phyloP scores from a whole-genome alignment of 1,140 invertebrate species.

The Cydia strobilella region DNA sequence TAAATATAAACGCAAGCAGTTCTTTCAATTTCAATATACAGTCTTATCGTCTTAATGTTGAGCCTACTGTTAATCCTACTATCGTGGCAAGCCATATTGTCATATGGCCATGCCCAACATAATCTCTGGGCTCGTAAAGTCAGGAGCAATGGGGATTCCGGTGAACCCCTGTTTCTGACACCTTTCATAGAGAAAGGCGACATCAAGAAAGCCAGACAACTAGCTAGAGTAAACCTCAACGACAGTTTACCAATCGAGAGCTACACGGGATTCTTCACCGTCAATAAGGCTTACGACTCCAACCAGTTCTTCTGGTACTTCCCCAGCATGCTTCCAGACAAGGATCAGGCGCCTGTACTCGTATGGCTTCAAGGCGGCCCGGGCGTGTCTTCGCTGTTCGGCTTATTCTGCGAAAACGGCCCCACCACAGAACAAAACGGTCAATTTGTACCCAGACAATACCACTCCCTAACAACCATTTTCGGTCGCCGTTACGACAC shows the following conservation, averaged over 20 bases:
- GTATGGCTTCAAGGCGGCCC: slow-evolving; percentile 92
- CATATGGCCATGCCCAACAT: slow-evolving; percentile 55
- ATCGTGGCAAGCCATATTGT: slow-evolving; percentile 50
- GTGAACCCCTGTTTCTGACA: slow-evolving; percentile 84
- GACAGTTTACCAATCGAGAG: slow-evolving; percentile 67
- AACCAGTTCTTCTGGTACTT: slow-evolving; percentile 92
- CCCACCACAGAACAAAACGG: slow-evolving; percentile 81
- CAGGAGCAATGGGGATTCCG: slow-evolving; percentile 80
- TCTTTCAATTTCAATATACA: not conserved
- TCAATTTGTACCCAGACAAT: slow-evolving; percentile 80
- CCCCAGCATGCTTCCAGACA: slow-evolving; percentile 80
- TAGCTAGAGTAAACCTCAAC: slow-evolving; percentile 66
- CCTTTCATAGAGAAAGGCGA: slow-evolving; percentile 83
- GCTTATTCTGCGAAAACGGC: slow-evolving; percentile 91
- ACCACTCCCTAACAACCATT: too few relatives aligned
- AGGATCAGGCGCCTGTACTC: slow-evolving; percentile 83
- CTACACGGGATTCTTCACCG: slow-evolving; percentile 87
- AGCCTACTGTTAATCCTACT: slow-evolving; percentile 42
- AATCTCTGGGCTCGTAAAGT: slow-evolving; percentile 60
- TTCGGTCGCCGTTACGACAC: too few relatives aligned
- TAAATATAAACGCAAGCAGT: too few relatives aligned
- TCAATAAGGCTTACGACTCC: slow-evolving; percentile 84
- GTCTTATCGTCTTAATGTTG: slow-evolving; percentile 35
- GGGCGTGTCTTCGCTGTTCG: slow-evolving; percentile 89
- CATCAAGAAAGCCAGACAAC: slow-evolving; percentile 57